Evolutionary conservation across 2,888 invertebrate species (phyloP), one percentile per base, ranked within the genome.

Genomic region (Trichopoda pennipes): DNA sequence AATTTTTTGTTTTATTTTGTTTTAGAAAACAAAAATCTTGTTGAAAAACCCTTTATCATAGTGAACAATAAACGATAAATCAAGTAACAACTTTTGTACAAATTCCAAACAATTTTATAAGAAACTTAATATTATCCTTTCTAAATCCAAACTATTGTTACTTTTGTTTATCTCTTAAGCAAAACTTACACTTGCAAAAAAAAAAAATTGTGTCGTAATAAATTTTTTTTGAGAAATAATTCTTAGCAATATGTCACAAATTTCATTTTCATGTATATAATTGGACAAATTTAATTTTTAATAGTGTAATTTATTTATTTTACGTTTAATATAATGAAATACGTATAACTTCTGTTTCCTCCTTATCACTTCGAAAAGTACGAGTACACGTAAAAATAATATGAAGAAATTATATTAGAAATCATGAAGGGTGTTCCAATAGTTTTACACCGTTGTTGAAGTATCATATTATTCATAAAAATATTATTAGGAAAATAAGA

Each of bases 181-280:
- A 44, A 2, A 44, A 44, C 3, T 16, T 44, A 44, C 16, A 14
- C 16, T 38, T 38, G n/a, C 14, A 44, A 14, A 44, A n/a, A 6
- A 28, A 28, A 28, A 28, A 28, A 3, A 28, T 28, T 3, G 4
- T 4, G 7, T n/a, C 6, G n/a, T 44, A 44, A 17, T 51, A 60
- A 72, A 51, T 51, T 14, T 6, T 21, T 38, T 68, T 35, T 49
- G 23, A 61, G 12, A 72, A 72, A 72, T 72, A 28, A 28, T 17
- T 72, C 12, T 38, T 72, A 28, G 19, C 3, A 55, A 63, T 53
- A 44, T 60, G 23, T 72, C 35, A 49, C 35, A 61, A 51, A 44
- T 53, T 42, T 28, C 8, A 1, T 69, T 8, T 12, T 53, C 17
- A 51, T 35, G 23, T 68, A 60, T 51, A 60, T 68, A 66, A 42